A percentile compares a stretch with the other conserved stretches of the same genome.
phyloP scores from a whole-genome alignment of 2,888 invertebrate genomes.

The Diaphora mendica region DNA sequence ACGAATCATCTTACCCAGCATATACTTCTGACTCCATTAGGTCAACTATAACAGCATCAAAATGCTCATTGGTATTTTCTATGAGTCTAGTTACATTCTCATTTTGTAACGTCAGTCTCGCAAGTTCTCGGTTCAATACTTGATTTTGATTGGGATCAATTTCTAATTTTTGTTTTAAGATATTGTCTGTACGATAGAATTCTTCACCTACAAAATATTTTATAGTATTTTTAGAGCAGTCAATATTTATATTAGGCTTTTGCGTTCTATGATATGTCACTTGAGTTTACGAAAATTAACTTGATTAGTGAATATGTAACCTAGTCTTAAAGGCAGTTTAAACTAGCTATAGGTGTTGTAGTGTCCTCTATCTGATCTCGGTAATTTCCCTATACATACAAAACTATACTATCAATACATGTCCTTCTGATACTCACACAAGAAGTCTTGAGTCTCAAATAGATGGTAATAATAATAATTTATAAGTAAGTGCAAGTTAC shows the following conservation, averaged over 20 bases:
- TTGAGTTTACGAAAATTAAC: neutral
- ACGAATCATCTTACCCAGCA: conserved; percentile 14
- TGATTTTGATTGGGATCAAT: conserved; percentile 3
- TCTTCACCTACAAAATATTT: neutral
- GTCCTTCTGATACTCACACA: no score
- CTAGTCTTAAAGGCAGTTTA: no score
- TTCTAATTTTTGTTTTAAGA: conserved; percentile 2
- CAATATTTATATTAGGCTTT: neutral
- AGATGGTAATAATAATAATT: no score
- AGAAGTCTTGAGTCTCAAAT: no score
- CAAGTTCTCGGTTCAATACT: neutral
- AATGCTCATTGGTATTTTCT: conserved; percentile 18
- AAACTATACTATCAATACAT: no score
- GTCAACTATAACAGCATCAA: conserved; percentile 23
- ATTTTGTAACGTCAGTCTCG: conserved; percentile 1
- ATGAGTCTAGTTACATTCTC: conserved; percentile 16
- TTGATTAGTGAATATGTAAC: neutral
- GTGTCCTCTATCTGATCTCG: no score
- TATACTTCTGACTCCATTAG: conserved; percentile 25
- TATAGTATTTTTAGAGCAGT: neutral
- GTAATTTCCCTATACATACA: no score
- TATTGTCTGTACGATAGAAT: neutral
- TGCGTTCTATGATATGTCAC: neutral
- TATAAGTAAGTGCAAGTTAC: no score
- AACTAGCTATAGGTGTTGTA: no score